Percentiles rank a stretch among this genome's conserved stretches.
phyloP scores from a whole-genome alignment of 2,113 vertebrate genomes.

The Siphamia tubifer region DNA sequence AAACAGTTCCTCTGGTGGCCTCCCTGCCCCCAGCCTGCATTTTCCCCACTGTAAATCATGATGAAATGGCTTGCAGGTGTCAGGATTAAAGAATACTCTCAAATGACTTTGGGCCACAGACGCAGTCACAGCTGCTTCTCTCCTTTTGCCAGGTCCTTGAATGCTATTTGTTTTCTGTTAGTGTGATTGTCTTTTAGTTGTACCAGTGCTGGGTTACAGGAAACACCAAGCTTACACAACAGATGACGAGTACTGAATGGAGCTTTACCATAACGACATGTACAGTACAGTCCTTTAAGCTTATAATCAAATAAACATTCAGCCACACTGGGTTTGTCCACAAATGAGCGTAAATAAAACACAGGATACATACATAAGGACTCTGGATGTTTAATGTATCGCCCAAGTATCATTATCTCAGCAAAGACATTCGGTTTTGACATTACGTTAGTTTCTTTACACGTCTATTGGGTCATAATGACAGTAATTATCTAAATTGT shows the following conservation, averaged over 20 bases:
- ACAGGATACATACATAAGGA: too few relatives aligned
- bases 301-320: slow-evolving; percentile 78
- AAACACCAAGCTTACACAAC: slow-evolving; percentile 70
- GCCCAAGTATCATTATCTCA: too few relatives aligned
- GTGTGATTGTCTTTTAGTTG: slow-evolving; percentile 41
- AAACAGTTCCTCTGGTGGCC: slow-evolving; percentile 87
- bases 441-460: too few relatives aligned
- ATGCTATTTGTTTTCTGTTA: slow-evolving; percentile 78
- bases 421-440: too few relatives aligned
- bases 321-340: slow-evolving; percentile 78
- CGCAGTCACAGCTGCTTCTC: slow-evolving; percentile 90
- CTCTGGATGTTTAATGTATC: too few relatives aligned
- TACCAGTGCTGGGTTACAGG: slow-evolving; percentile 75
- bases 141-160: slow-evolving; percentile 86
- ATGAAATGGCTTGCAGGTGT: slow-evolving; percentile 99
- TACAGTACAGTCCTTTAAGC: slow-evolving; percentile 75
- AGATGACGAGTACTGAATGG: not conserved
- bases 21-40: slow-evolving; percentile 78
- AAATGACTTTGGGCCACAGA: slow-evolving; percentile 82
- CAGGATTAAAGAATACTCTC: slow-evolving; percentile 93
- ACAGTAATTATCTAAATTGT: too few relatives aligned
- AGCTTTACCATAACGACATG: slow-evolving; percentile 1
- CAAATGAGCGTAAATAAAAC: too few relatives aligned
- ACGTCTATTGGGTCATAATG: too few relatives aligned
- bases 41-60: slow-evolving; percentile 95